phyloP scores from a whole-genome alignment of 2,113 vertebrate species.

The Epinephelus moara region DNA sequence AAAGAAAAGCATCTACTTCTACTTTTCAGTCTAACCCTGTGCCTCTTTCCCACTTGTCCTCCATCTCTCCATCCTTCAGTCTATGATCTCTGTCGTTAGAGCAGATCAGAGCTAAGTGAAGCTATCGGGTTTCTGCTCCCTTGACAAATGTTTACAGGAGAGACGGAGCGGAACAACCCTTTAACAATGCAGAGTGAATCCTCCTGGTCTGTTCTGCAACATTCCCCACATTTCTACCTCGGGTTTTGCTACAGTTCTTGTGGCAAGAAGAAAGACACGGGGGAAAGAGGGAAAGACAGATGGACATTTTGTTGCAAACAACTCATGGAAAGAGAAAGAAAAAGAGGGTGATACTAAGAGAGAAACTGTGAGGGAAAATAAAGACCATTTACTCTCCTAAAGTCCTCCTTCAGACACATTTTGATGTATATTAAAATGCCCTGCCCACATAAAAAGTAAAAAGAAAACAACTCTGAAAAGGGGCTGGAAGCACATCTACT shows the following conservation, averaged over 20 bases:
- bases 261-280: conserved; percentile 42
- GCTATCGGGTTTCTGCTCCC: conserved; percentile 73
- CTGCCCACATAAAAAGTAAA: no score
- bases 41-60: neutral
- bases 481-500: no score
- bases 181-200: conserved; percentile 75
- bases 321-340: conserved; percentile 9
- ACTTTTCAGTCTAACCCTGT: neutral
- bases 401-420: no score
- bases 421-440: no score
- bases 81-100: conserved; percentile 61
- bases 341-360: neutral
- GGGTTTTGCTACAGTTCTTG: conserved; percentile 43
- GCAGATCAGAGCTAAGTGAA: conserved; percentile 73
- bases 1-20: conserved; percentile 5
- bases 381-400: conserved; percentile 1
- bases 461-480: no score
- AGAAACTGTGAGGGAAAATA: neutral
- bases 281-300: conserved; percentile 29
- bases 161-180: conserved; percentile 76
- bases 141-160: conserved; percentile 69
- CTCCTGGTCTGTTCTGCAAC: conserved; percentile 67
- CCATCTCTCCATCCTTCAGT: conserved; percentile 37
- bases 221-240: conserved; percentile 73
- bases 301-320: conserved; percentile 37